phyloP scores from a whole-genome alignment of 2,113 vertebrate species.

The Pan troglodytes region NHGRI_mPanTro3-v2.1_pri NC_072402.2:79403001-79403500 shows the following conservation, averaged over 20 bases:
- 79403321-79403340: background rate
- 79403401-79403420: background rate
- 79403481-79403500: background rate
- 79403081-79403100: background rate
- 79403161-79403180: background rate
- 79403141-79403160: background rate
- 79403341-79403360: background rate
- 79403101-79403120: background rate
- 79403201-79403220: background rate
- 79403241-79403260: background rate
- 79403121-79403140: background rate
- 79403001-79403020: background rate
- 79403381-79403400: background rate
- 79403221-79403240: slow-evolving; percentile 1
- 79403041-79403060: background rate
- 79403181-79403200: background rate
- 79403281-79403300: background rate
- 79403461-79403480: background rate
- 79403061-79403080: background rate
- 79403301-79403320: background rate
- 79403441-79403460: background rate
- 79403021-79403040: background rate
- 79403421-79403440: background rate
- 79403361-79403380: background rate
- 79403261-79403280: background rate